phyloP scores from a whole-genome alignment of 2,113 vertebrate species.

The Trinectes maculatus region DNA sequence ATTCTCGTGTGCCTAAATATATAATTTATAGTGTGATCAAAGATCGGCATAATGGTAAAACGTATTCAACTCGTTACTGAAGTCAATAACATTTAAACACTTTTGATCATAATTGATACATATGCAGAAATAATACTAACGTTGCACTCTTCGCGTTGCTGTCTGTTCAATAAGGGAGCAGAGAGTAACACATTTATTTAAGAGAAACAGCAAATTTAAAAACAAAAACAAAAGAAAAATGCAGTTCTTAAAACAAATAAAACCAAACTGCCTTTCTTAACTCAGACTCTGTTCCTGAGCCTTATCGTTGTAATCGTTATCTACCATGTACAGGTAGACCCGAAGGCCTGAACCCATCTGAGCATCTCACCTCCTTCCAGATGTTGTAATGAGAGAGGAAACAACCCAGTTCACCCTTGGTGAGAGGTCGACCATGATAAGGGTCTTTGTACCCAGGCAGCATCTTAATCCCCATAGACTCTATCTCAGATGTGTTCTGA shows the following conservation, averaged over 20 bases:
- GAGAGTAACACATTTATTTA: not conserved
- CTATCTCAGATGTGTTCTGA: slow-evolving; percentile 87
- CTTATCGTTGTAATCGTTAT: slow-evolving; percentile 31
- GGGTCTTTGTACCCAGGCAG: slow-evolving; percentile 91
- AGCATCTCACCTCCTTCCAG: slow-evolving; percentile 90
- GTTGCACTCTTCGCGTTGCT: not conserved
- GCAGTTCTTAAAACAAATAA: slow-evolving; percentile 20
- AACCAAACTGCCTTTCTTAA: slow-evolving; percentile 1
- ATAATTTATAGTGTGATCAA: not conserved
- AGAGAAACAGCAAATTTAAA: not conserved
- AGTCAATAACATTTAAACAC: not conserved
- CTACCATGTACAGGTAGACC: slow-evolving; percentile 18
- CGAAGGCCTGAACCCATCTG: slow-evolving; percentile 1
- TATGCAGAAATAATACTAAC: not conserved
- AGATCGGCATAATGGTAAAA: not conserved
- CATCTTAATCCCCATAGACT: slow-evolving; percentile 89
- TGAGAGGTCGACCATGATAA: slow-evolving; percentile 91
- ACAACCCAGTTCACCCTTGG: slow-evolving; percentile 92
- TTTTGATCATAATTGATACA: not conserved
- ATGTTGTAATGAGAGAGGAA: slow-evolving; percentile 93
- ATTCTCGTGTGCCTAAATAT: not conserved
- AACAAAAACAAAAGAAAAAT: not conserved
- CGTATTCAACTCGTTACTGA: not conserved
- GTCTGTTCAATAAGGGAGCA: not conserved
- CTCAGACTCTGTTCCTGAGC: slow-evolving; percentile 1